Evolutionary conservation across 2,797 vertebrate species (phyloP).

Genomic region (Vespertilio murinus): DNA sequence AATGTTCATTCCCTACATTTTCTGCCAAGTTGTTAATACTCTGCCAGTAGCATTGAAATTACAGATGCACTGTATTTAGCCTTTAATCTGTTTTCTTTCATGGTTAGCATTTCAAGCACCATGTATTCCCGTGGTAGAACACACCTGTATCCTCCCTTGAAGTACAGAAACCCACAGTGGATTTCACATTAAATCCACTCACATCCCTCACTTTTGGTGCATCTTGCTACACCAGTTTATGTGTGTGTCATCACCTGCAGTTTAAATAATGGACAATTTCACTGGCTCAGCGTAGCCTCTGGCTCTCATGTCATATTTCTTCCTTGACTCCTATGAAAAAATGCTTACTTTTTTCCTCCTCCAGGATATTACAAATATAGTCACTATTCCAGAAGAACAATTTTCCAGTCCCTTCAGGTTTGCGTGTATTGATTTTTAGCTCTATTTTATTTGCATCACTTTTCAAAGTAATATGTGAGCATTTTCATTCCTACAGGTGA

Average conservation of each 20-base stretch:
- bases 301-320: conserved; percentile 71
- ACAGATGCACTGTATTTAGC: not conserved
- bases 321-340: conserved; percentile 69
- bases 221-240: conserved; percentile 56
- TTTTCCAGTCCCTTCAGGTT: conserved; percentile 63
- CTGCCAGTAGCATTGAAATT: not conserved
- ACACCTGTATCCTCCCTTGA: not conserved
- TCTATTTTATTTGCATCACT: conserved; percentile 67
- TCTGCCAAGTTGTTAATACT: not conserved
- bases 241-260: conserved; percentile 65
- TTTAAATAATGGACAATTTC: conserved; percentile 78
- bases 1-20: not conserved
- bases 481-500: conserved; percentile 57
- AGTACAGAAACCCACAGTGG: not conserved
- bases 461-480: conserved; percentile 41
- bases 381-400: conserved; percentile 64
- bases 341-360: conserved; percentile 55
- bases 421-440: conserved; percentile 65
- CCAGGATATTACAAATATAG: conserved; percentile 73
- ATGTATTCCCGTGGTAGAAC: not conserved
- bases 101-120: not conserved
- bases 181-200: conserved; percentile 53
- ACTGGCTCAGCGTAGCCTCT: conserved; percentile 65
- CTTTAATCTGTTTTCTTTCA: not conserved
- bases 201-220: conserved; percentile 15